Percentiles rank a stretch among this genome's conserved stretches.
Evolutionary conservation across 2,797 vertebrate genomes (phyloP).

Genomic region (Prunella strophiata): DNA sequence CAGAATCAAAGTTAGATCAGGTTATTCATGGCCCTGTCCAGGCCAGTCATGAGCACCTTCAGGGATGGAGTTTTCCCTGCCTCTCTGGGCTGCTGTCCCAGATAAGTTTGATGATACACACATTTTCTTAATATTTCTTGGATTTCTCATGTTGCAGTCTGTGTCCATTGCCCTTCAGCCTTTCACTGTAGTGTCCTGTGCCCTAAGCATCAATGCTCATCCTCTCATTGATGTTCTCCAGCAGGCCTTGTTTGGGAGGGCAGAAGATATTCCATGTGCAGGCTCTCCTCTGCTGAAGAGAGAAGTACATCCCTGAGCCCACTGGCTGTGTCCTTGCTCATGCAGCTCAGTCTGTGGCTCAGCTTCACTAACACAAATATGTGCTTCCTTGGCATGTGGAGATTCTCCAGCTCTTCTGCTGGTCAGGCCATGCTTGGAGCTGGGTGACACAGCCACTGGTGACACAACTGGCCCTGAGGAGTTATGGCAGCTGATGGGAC

Average conservation of each 20-base stretch:
- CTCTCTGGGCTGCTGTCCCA: background rate
- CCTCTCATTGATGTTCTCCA: background rate
- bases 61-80: background rate
- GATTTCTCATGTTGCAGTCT: background rate
- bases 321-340: background rate
- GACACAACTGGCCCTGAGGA: background rate
- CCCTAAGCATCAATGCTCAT: background rate
- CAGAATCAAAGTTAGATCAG: background rate
- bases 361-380: background rate
- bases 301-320: background rate
- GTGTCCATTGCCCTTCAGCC: background rate
- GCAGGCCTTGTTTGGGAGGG: background rate
- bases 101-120: background rate
- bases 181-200: background rate
- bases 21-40: background rate
- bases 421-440: background rate
- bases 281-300: background rate
- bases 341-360: rapidly evolving
- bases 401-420: background rate
- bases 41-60: background rate
- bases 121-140: background rate
- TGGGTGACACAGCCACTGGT: background rate
- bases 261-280: background rate
- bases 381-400: background rate
- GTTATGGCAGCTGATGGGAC: background rate